Conservation (phyloP, 2,888 invertebrate species). For the Herminia tarsipennalis region DNA sequence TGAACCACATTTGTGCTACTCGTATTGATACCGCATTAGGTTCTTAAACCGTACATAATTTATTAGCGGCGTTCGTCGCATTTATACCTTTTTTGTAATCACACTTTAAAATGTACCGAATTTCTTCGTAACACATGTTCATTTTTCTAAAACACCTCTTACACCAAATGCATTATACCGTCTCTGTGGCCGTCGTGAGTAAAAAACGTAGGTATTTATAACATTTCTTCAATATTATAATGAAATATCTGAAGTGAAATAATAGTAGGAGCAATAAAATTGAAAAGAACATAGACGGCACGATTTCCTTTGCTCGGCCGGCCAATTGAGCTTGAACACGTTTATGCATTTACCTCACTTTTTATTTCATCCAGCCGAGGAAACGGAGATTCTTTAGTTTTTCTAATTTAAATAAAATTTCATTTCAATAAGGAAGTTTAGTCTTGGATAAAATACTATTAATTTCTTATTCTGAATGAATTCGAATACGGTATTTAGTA, state of each 20-base stretch:
- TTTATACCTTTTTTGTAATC: too few relatives aligned
- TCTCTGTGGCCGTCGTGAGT: too few relatives aligned
- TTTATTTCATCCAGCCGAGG: conserved; percentile 50
- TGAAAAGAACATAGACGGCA: conserved; percentile 52
- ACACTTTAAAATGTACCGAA: too few relatives aligned
- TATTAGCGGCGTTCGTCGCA: too few relatives aligned
- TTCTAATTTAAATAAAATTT: conserved; percentile 55
- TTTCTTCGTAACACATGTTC: too few relatives aligned
- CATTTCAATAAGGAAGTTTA: conserved; percentile 39
- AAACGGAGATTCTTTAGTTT: conserved; percentile 53
- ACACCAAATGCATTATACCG: too few relatives aligned
- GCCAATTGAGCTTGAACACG: conserved; percentile 59
- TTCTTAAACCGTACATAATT: too few relatives aligned
- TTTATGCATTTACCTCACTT: conserved; percentile 56
- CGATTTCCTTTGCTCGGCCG: conserved; percentile 56
- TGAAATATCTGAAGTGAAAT: conserved; percentile 21
- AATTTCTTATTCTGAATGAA: background rate
- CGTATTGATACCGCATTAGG: too few relatives aligned
- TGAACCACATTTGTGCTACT: too few relatives aligned
- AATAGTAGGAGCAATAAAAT: conserved; percentile 47
- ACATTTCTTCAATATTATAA: too few relatives aligned
- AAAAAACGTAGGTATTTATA: too few relatives aligned
- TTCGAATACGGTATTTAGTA: background rate
- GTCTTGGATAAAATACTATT: conserved; percentile 4
- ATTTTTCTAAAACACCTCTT: too few relatives aligned